Evolutionary conservation across 2,113 vertebrate genomes (phyloP).

Genomic region (Syrrhaptes paradoxus): DNA sequence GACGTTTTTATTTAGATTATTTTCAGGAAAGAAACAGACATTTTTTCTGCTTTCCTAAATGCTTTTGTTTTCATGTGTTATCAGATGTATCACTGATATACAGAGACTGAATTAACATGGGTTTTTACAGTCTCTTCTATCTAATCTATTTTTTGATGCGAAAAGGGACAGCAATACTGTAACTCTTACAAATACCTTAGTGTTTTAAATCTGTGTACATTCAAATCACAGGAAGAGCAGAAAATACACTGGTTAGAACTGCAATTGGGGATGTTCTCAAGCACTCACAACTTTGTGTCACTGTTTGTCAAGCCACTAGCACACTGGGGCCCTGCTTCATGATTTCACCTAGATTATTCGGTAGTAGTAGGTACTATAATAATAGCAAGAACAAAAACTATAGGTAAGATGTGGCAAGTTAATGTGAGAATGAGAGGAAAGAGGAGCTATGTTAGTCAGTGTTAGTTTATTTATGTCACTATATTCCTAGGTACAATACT

Average conservation of each 20-base stretch:
- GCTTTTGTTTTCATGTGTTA: not conserved
- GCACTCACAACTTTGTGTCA: not conserved
- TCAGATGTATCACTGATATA: not conserved
- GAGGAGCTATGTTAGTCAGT: not conserved
- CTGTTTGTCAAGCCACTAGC: not conserved
- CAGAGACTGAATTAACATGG: rapidly evolving
- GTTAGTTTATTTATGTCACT: not conserved
- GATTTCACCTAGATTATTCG: not conserved
- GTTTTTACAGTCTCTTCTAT: not conserved
- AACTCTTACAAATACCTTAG: not conserved
- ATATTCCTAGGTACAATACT: not conserved
- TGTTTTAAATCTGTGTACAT: not conserved
- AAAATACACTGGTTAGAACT: not conserved
- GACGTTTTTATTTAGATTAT: not conserved
- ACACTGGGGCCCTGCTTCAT: not conserved
- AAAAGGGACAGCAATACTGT: not conserved
- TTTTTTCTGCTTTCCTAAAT: not conserved
- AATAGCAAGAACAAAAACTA: not conserved
- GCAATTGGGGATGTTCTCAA: not conserved
- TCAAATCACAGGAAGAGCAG: not conserved
- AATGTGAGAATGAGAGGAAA: not conserved
- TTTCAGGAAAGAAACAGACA: not conserved
- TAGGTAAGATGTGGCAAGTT: not conserved
- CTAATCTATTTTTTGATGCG: not conserved
- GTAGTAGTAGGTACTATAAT: not conserved